Base-by-base conservation (phyloP, 2,797 vertebrate genomes). In the Anisognathus igniventris region DNA sequence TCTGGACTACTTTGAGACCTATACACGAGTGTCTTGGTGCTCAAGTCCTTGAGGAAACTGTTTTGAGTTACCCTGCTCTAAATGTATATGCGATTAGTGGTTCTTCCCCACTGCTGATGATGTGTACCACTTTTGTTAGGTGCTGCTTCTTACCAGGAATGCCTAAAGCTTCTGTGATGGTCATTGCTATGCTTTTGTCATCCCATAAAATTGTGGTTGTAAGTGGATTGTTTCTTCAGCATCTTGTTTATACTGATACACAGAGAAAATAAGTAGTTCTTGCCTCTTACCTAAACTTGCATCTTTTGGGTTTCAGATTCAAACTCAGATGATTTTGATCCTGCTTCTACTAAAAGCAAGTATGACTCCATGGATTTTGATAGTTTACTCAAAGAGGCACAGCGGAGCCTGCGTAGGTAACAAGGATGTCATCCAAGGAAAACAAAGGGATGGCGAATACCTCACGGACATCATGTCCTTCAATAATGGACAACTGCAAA, bases 341-440 rank as follows among this genome's bases (percentile, higher is more conserved):
- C 99, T 97, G 98, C 99, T 98, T 99, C 99, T 97, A 99, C 99
- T 94, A 99, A 99, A 98, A 99, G 99, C 99, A 99, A 99, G 98
- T 99, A 99, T 92, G 99, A 99, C 98, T 99, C 99, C 97, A 98
- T 99, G 98, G 99, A 99, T 98, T 99, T 99, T 93, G 99, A 99
- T 98, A 99, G 99, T 98, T 99, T 99, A 98, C 98, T 99, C 95
- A 98, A 98, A 97, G 99, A 99, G 98, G 99, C 99, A 94, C 99
- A 99, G 98, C 98, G 98, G 97, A 99, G 99, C 98, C 98, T 99
- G 97, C 98, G 98, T 97, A 99, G 99, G 99, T 99, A 99, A 99
- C 98, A 97, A 98, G 98, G 95, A 95, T 96, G 96, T 96, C 94
- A 96, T 80, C 96, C 61, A 39, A 97, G 96, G 97, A 96, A 92